phyloP scores from a whole-genome alignment of 1,140 invertebrate species.

The Aphis gossypii region DNA sequence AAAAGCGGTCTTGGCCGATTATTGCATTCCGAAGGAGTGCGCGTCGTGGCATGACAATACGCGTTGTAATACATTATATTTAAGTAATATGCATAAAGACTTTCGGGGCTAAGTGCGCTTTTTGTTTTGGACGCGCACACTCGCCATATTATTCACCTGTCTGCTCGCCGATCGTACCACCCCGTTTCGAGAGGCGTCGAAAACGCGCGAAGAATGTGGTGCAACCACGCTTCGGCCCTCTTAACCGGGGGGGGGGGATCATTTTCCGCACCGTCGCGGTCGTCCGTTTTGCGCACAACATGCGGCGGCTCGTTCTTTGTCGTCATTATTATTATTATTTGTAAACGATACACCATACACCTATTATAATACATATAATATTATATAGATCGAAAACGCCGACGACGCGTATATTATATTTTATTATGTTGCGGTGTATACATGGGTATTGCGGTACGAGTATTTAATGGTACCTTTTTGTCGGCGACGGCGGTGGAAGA shows the following conservation, averaged over 20 bases:
- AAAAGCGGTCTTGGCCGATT: not conserved
- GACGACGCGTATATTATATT: constrained; percentile 4
- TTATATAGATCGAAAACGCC: constrained; percentile 10
- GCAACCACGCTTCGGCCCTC: not conserved
- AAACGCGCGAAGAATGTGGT: constrained; percentile 36
- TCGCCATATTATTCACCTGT: not conserved
- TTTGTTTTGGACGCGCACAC: not conserved
- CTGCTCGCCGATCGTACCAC: not conserved
- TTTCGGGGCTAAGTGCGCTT: not conserved
- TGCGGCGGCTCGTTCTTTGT: not conserved
- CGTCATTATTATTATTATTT: constrained; percentile 28
- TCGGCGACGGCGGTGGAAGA: not conserved
- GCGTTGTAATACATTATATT: not conserved
- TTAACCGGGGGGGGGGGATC: not conserved
- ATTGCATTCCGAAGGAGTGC: constrained; percentile 11
- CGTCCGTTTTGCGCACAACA: not conserved
- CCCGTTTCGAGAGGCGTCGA: not conserved
- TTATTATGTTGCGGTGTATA: not conserved
- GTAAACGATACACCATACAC: not conserved
- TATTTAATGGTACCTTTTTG: constrained; percentile 37
- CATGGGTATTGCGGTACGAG: not conserved
- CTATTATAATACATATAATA: not conserved
- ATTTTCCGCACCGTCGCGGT: constrained; percentile 4
- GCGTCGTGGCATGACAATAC: not conserved
- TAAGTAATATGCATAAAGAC: not conserved